A percentile compares a stretch with the other conserved stretches of the same genome.
These are phyloP conservation scores for Chaenodraco wilsoni DNA, from an alignment of 2,797 vertebrate species.

Conservation along the genomic window DNA sequence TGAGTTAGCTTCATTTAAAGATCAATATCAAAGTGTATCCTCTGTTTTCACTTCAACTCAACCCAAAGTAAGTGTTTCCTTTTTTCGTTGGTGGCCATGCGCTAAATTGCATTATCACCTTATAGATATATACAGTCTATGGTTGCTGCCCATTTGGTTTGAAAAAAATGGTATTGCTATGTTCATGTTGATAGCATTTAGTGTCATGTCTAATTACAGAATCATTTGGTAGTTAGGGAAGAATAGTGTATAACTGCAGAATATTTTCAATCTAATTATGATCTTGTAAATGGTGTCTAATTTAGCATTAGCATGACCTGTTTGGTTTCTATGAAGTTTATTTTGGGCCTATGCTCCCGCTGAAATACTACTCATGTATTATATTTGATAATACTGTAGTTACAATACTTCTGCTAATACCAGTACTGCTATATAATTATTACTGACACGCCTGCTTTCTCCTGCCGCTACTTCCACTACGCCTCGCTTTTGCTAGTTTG, in stretches of 20 bases:
- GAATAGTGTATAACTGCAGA: not conserved
- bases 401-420: too few relatives aligned
- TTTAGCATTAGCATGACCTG: too few relatives aligned
- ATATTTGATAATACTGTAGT: too few relatives aligned
- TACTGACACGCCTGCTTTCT: too few relatives aligned
- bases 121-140: not conserved
- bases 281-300: too few relatives aligned
- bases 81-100: constrained; percentile 27
- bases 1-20: not conserved
- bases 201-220: not conserved
- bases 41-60: constrained; percentile 17
- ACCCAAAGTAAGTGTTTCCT: constrained; percentile 10
- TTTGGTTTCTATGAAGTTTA: too few relatives aligned
- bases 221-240: not conserved
- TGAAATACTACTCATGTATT: too few relatives aligned
- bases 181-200: not conserved
- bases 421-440: too few relatives aligned
- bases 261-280: not conserved
- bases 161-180: not conserved
- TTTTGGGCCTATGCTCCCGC: too few relatives aligned
- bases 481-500: too few relatives aligned
- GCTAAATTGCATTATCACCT: constrained; percentile 24
- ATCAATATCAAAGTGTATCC: too few relatives aligned
- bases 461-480: too few relatives aligned
- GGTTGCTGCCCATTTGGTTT: not conserved